Conservation (phyloP, 2,888 invertebrate genomes). For the Ophioninae sp. region DNA sequence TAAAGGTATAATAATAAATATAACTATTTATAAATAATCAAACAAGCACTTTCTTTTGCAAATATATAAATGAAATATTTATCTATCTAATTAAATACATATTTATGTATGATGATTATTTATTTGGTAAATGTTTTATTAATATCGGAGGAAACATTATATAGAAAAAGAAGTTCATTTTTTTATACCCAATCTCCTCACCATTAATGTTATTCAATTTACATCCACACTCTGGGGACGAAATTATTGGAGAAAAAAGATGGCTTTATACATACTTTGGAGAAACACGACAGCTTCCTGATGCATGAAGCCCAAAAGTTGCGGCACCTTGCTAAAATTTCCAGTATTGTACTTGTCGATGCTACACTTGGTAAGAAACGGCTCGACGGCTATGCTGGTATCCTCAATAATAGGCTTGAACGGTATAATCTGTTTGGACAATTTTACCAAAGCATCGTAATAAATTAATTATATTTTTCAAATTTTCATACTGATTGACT, state of each 20-base stretch:
- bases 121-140: too few species aligned
- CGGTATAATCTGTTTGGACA: slow-evolving; percentile 54
- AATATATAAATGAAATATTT: too few species aligned
- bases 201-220: neutral
- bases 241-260: too few species aligned
- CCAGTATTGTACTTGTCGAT: slow-evolving; percentile 80
- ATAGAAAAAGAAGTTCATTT: neutral
- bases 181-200: neutral
- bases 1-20: too few species aligned
- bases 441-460: neutral
- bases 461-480: too few species aligned
- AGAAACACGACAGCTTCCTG: slow-evolving; percentile 74
- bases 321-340: slow-evolving; percentile 82
- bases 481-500: too few species aligned
- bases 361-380: slow-evolving; percentile 81
- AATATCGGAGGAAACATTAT: too few species aligned
- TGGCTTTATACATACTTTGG: neutral
- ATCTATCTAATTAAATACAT: too few species aligned
- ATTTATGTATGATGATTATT: too few species aligned
- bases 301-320: slow-evolving; percentile 82
- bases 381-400: slow-evolving; percentile 80
- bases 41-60: too few species aligned
- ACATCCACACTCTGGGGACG: neutral
- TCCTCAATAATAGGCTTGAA: slow-evolving; percentile 83
- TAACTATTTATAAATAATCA: too few species aligned